These are phyloP conservation scores for Drosophila novamexicana DNA, from an alignment of 1,140 invertebrate species.

Conservation along the genomic window DNA sequence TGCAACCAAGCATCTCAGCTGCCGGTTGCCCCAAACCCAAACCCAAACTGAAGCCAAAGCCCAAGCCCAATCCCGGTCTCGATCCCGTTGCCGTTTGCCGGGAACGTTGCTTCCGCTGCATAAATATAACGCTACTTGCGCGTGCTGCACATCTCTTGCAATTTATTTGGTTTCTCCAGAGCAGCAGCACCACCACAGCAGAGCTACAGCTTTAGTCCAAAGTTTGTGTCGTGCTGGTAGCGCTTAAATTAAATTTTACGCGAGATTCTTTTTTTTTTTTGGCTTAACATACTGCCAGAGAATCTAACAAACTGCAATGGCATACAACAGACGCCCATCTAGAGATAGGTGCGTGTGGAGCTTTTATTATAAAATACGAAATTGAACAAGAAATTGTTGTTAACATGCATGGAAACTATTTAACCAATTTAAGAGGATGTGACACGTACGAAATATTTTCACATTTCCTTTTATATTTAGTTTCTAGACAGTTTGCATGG, in stretches of 20 bases:
- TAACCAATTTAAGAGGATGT: too few relatives aligned
- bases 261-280: slow-evolving; percentile 34
- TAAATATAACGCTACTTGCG: slow-evolving; percentile 78
- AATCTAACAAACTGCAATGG: slow-evolving; percentile 11
- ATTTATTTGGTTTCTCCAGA: slow-evolving; percentile 75
- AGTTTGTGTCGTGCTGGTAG: slow-evolving; percentile 29
- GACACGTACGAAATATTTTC: too few relatives aligned
- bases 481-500: too few relatives aligned
- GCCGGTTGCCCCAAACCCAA: slow-evolving; percentile 17
- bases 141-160: slow-evolving; percentile 67
- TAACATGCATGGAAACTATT: too few relatives aligned
- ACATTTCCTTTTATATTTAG: too few relatives aligned
- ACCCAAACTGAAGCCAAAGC: not conserved
- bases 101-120: slow-evolving; percentile 61
- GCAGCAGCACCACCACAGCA: slow-evolving; percentile 4
- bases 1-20: slow-evolving; percentile 71
- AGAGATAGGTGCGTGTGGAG: not conserved
- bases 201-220: slow-evolving; percentile 16
- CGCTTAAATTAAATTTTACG: slow-evolving; percentile 61
- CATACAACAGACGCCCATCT: not conserved
- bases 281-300: slow-evolving; percentile 3
- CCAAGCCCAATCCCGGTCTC: slow-evolving; percentile 1
- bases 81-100: slow-evolving; percentile 34
- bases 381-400: too few relatives aligned
- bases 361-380: not conserved